phyloP scores from a whole-genome alignment of 2,113 vertebrate species.

The Plotosus lineatus region DNA sequence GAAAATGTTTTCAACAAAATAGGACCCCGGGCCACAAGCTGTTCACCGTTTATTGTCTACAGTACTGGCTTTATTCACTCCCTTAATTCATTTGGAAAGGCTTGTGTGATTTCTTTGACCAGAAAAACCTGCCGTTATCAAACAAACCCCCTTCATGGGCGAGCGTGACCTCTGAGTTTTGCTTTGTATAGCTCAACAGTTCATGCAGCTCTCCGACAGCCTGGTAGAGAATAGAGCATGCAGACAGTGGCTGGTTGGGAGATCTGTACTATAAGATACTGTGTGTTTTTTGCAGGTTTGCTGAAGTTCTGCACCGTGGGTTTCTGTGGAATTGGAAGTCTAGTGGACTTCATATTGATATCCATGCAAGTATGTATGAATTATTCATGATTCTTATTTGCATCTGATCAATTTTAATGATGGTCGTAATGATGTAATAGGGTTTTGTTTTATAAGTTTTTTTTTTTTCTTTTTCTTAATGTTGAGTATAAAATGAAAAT shows the following conservation, averaged over 20 bases:
- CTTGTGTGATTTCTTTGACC: constrained; percentile 19
- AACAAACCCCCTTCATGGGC: constrained; percentile 11
- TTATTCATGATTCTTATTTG: not conserved
- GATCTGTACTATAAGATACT: constrained; percentile 10
- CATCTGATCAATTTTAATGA: not conserved
- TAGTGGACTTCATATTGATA: constrained; percentile 96
- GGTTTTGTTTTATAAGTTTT: not conserved
- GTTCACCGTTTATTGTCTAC: constrained; percentile 17
- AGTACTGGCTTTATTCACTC: constrained; percentile 12
- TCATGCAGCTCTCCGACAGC: constrained; percentile 14
- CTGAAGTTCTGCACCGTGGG: constrained; percentile 98
- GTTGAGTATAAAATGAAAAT: not conserved
- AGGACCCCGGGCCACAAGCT: constrained; percentile 19
- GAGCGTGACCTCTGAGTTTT: not conserved
- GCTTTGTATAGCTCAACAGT: constrained; percentile 7
- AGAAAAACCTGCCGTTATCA: constrained; percentile 31
- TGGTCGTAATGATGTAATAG: no score
- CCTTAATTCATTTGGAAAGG: constrained; percentile 29
- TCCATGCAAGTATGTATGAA: constrained; percentile 90
- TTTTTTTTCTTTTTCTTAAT: not conserved
- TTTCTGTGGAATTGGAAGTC: constrained; percentile 96
- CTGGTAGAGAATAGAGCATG: constrained; percentile 1
- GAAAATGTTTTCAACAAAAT: constrained; percentile 19
- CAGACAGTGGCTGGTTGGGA: not conserved
- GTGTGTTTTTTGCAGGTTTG: constrained; percentile 77